Base-by-base conservation (phyloP, 2,888 invertebrate genomes). In the Pedicia rivosa region DNA sequence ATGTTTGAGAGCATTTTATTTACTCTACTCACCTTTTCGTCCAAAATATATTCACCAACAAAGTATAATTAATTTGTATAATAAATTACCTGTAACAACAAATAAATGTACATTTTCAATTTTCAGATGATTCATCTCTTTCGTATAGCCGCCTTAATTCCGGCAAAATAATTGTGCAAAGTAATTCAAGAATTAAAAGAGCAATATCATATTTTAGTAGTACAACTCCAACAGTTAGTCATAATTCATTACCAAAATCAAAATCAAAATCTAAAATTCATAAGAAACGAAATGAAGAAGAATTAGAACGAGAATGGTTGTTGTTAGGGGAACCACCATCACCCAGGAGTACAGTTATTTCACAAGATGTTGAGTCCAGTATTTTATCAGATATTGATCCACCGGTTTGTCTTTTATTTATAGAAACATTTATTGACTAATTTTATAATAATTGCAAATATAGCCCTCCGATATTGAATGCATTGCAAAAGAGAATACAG, bases 401-500 rank as follows among this genome's bases (percentile, higher is more conserved):
- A 13, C 50, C 54, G 44, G 59, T 59, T 25, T n/a, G n/a, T n/a
- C n/a, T n/a, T n/a, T n/a, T n/a, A n/a, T n/a, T n/a, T n/a, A n/a
- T n/a, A 3, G 22, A 17, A 20, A 13, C 13, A 19, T 22, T n/a
- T 15, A 14, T 7, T 14, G 19, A 12, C 2, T 15, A 13, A 13
- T 14, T 7, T 10, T 13, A 16, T 29, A 12, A 7, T 17, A 28
- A 15, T 17, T n/a, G 14, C 27, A 4, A 5, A 12, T 17, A 27
- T 26, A 12, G 25, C 28, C n/a, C 10, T 39, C 47, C 4, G 46
- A 45, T 34, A 39, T 44, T 30, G 45, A 46, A 24, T 43, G 40
- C 19, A 34, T 42, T n/a, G 34, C 26, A 25, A 42, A 39, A 36
- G 72, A 65, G 14, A 70, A 69, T 44, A 71, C 72, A n/a, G 74